Evolutionary conservation across 2,113 vertebrate species (phyloP), one percentile per base, ranked within the genome.

Genomic region (Pseudorasbora parva): DNA sequence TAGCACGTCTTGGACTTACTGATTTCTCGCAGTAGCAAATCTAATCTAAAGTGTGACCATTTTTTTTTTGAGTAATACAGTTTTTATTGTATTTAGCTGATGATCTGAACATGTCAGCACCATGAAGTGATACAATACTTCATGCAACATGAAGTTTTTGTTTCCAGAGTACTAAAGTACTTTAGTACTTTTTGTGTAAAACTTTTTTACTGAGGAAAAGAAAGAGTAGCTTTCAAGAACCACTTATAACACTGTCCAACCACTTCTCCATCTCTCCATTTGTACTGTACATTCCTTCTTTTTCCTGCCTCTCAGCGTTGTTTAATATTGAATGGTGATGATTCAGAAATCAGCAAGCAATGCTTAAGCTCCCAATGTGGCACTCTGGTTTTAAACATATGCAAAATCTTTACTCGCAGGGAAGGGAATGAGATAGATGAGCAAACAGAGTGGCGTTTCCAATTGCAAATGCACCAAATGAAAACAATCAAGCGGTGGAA

Each of bases 401-500:
- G 89, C 91, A 88, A 92, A 93, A 90, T 82, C 88, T 88, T 82
- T 84, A 60, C 86, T 83, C 82, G 47, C 71, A 54, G 85, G 66
- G 72, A n/a, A 59, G 62, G 41, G 78, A 30, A 62, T 71, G 75
- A 47, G 74, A 82, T n/a, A 37, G 17, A 54, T 37, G 51, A 43
- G 57, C 19, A 33, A 73, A 59, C 15, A 2, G 56, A 77, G 73
- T 85, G 89, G 91, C 89, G 81, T 91, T 88, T 88, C 87, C 88
- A 93, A 93, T 93, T 60, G 83, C 82, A 88, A 57, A 86, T 60
- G 73, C 81, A 30, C 73, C 78, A 83, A 87, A 87, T 85, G 87
- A 87, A 92, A 93, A 92, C 89, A 90, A 90, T 91, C 90, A 89
- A 88, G 86, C 19, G 64, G 62, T 84, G 82, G 81, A 86, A 89